These are phyloP conservation scores for Sander lucioperca DNA, from an alignment of 2,113 vertebrate genomes.

Conservation along the genomic window DNA sequence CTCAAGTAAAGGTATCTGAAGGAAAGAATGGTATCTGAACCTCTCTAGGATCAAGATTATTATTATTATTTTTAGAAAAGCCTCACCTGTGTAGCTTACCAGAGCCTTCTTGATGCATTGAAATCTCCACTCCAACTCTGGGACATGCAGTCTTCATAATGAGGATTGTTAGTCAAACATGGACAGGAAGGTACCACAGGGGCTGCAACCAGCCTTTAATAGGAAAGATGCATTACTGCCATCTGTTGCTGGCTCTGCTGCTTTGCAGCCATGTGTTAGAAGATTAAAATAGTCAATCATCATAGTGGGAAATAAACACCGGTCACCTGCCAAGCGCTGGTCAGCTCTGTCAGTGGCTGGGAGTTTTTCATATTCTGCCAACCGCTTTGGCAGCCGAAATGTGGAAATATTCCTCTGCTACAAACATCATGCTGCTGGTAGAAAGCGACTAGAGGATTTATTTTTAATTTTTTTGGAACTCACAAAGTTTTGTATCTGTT, in stretches of 20 bases:
- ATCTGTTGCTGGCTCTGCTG: conserved; percentile 69
- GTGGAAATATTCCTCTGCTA: conserved; percentile 34
- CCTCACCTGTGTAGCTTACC: not conserved
- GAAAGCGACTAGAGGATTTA: not conserved
- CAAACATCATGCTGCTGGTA: conserved; percentile 11
- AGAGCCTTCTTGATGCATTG: not conserved
- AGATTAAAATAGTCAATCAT: conserved; percentile 55
- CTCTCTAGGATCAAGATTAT: conserved; percentile 7
- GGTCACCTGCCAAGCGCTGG: conserved; percentile 58
- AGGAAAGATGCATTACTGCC: conserved; percentile 69
- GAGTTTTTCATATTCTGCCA: conserved; percentile 59
- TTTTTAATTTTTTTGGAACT: not conserved
- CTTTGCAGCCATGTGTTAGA: conserved; percentile 61
- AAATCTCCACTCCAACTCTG: not conserved
- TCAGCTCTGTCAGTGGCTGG: conserved; percentile 51
- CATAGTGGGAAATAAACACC: conserved; percentile 51
- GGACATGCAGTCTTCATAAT: conserved; percentile 38
- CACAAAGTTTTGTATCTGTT: not conserved
- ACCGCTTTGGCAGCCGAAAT: conserved; percentile 39
- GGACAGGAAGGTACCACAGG: conserved; percentile 30
- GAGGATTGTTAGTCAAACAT: conserved; percentile 58
- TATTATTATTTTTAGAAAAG: not conserved
- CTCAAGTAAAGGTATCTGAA: too few species aligned
- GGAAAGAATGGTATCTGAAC: too few species aligned
- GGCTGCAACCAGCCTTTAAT: conserved; percentile 16